Evolutionary conservation across 1,140 invertebrate genomes (phyloP), one percentile per base, ranked within the genome.

Genomic region (Pollicipes pollicipes): DNA sequence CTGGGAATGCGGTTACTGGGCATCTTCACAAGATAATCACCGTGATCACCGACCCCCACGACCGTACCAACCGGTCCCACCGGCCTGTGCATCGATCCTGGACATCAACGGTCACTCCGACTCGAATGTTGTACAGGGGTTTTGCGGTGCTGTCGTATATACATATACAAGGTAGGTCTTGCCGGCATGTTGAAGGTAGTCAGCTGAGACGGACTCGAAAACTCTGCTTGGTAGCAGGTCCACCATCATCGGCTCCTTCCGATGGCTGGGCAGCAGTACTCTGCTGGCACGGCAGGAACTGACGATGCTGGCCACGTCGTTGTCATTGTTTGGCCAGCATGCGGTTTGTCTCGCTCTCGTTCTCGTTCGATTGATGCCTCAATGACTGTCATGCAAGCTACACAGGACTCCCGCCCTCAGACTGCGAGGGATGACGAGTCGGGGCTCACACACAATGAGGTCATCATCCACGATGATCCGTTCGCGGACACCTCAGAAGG

Each of bases 151-250:
- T n/a, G n/a, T n/a, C n/a, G n/a, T n/a, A 37, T 37, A 66, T 31
- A 35, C 70, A n/a, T 70, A 63, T 26, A 70, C 6, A 8, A 70
- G 37, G 37, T n/a, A 70, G 35, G 27, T 30, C 29, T 66, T 70
- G 28, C 70, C 29, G 30, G 70, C 70, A 67, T 70, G 45, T 2
- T 66, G 68, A 64, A 69, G 64, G 13, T 30, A 35, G 24, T 70
- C 70, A 31, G 70, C 70, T 31, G 70, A 70, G 17, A 70, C 70
- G 70, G 66, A 64, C 45, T 72, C 16, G 63, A 69, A 72, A 58
- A 66, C 69, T 37, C 45, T 63, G 37, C 67, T 70, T 21, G 71
- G 71, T 17, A 31, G 26, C 13, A 68, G 45, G 28, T 72, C 68
- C 32, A n/a, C 30, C 68, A 72, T 37, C 31, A 27, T 26, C 35